Base-by-base conservation (phyloP, 2,113 vertebrate species). In the Uropsilus gracilis region DNA sequence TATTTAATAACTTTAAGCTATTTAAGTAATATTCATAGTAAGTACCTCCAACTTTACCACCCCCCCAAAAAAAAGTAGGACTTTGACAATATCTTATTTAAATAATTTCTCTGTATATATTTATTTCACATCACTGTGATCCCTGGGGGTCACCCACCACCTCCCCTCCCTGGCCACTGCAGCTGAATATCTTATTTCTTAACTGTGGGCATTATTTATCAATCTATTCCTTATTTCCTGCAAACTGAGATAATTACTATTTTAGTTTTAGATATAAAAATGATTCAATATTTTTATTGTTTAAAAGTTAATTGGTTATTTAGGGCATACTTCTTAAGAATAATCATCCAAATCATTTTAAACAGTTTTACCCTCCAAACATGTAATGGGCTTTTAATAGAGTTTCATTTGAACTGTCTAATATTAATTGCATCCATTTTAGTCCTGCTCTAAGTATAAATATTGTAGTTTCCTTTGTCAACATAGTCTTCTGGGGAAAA, bases 221-320 rank as follows among this genome's bases (percentile, higher is more conserved):
- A 75, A 0, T 46, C 13, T 32, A 39, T 72, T 24, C n/a, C 8
- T 32, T 78, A 30, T 2, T 14, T 89, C 18, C 11, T 16, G 9
- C 3, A 80, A 68, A 42, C 6, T 37, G 20, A 86, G 30, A 7
- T 39, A 16, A 37, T 0, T 68, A 57, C 13, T 55, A 10, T 68
- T 94, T 93, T 37, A 63, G 8, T 53, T 95, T 75, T 64, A 87
- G 66, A 72, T 59, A 85, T 85, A 61, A 81, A 57, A 39, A 81
- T 86, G 20, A 9, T 46, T 68, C 18, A 7, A 7, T 46, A 44
- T 55, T 55, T 55, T 55, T 53, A 20, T 53, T 2, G 16, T 53
- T 53, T 53, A 53, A 53, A 53, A 18, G 9, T 72, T 28, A 87
- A 91, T 61, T 83, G 64, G 28, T 66, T 86, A 20, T 90, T 87